Evolutionary conservation across 2,888 invertebrate genomes (phyloP).

Genomic region (Diplolepis rosae): DNA sequence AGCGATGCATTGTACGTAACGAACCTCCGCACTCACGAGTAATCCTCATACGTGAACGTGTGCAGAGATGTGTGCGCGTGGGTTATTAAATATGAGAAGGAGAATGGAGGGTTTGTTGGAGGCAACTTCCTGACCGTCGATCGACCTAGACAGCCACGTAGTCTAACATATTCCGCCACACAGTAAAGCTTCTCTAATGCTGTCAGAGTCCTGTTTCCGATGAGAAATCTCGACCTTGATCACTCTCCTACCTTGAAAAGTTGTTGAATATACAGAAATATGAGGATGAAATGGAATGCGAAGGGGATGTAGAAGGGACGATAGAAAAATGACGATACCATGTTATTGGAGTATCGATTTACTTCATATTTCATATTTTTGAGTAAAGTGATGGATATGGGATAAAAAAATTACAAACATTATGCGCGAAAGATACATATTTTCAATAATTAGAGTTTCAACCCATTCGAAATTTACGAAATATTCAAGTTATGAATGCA

Average conservation of each 20-base stretch:
- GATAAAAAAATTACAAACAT: no score
- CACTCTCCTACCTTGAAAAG: constrained; percentile 22
- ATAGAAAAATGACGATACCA: neutral
- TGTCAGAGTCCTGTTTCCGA: constrained; percentile 8
- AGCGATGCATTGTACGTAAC: constrained; percentile 65
- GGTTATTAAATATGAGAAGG: constrained; percentile 43
- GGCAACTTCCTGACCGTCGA: constrained; percentile 36
- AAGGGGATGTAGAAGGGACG: neutral
- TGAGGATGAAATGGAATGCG: neutral
- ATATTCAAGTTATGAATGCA: no score
- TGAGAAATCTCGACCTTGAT: constrained; percentile 25
- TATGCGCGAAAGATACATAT: no score
- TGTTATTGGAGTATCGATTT: constrained; percentile 2
- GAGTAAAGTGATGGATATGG: no score
- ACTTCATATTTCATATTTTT: no score
- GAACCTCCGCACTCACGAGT: constrained; percentile 55
- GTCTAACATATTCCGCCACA: constrained; percentile 26
- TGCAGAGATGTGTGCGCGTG: constrained; percentile 46
- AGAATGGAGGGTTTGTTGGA: constrained; percentile 30
- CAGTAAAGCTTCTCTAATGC: constrained; percentile 32
- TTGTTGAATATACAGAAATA: neutral
- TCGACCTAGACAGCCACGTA: constrained; percentile 28
- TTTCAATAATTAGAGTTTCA: no score
- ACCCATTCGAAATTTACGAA: no score
- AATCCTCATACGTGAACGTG: constrained; percentile 58